Percentiles rank a stretch among this genome's conserved stretches.
Evolutionary conservation across 2,797 vertebrate genomes (phyloP).

Genomic region (Coracias cyanogaster): DNA sequence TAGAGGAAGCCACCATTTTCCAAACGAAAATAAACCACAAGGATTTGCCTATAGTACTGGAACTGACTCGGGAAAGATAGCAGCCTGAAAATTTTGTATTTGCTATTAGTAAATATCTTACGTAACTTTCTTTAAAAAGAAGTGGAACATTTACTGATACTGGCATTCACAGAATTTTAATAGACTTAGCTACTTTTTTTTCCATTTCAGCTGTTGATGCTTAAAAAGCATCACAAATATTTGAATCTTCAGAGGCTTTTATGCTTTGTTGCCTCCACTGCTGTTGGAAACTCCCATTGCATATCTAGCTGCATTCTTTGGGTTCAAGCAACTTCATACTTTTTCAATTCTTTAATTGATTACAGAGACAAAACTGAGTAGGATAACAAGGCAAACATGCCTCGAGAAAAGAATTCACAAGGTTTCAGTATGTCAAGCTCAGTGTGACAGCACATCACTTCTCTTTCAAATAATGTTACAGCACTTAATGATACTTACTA

Average conservation of each 20-base stretch:
- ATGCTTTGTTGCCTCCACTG: neutral
- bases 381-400: neutral
- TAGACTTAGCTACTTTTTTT: neutral
- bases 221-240: neutral
- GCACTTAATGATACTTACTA: neutral
- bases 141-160: neutral
- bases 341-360: neutral
- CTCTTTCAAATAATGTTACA: neutral
- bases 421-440: neutral
- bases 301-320: neutral
- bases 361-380: neutral
- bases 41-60: neutral
- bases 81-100: neutral
- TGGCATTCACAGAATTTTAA: neutral
- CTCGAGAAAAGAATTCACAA: neutral
- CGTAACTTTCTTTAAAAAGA: neutral
- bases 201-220: neutral
- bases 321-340: neutral
- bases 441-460: neutral
- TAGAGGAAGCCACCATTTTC: neutral
- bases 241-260: neutral
- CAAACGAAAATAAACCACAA: neutral
- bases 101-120: neutral
- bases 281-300: neutral
- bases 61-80: neutral